Evolutionary conservation across 2,888 invertebrate genomes (phyloP).

Genomic region (Hylaea fasciaria): DNA sequence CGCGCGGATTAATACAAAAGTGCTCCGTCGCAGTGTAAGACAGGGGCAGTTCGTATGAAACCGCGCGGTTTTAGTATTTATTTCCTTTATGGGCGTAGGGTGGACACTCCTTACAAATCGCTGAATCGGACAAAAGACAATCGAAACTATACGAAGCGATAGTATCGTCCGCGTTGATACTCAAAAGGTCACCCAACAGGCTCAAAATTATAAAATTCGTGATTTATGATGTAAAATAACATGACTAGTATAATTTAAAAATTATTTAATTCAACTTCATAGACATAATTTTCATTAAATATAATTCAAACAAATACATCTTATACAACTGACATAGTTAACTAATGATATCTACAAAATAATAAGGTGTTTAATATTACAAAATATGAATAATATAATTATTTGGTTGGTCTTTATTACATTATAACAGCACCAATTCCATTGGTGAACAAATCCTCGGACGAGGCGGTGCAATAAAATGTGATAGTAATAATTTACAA

Average conservation of each 20-base stretch:
- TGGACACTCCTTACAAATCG: too few species aligned
- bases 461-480: constrained; percentile 74
- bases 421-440: constrained; percentile 78
- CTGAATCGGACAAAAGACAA: too few species aligned
- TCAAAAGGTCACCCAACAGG: too few species aligned
- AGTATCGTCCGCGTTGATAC: too few species aligned
- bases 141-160: too few species aligned
- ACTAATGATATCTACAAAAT: constrained; percentile 82
- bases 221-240: background rate
- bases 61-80: too few species aligned
- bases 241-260: constrained; percentile 35
- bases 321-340: constrained; percentile 77
- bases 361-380: constrained; percentile 66
- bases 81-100: too few species aligned
- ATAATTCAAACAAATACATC: constrained; percentile 80
- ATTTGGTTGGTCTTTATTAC: constrained; percentile 81
- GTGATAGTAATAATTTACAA: constrained; percentile 77
- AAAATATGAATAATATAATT: constrained; percentile 80
- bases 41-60: too few species aligned
- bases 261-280: constrained; percentile 76
- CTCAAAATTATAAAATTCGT: too few species aligned
- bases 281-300: constrained; percentile 68
- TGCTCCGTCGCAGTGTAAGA: too few species aligned
- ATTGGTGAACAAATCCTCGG: constrained; percentile 72
- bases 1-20: too few species aligned